phyloP scores from a whole-genome alignment of 2,888 invertebrate species.

The Ennomos quercinarius region DNA sequence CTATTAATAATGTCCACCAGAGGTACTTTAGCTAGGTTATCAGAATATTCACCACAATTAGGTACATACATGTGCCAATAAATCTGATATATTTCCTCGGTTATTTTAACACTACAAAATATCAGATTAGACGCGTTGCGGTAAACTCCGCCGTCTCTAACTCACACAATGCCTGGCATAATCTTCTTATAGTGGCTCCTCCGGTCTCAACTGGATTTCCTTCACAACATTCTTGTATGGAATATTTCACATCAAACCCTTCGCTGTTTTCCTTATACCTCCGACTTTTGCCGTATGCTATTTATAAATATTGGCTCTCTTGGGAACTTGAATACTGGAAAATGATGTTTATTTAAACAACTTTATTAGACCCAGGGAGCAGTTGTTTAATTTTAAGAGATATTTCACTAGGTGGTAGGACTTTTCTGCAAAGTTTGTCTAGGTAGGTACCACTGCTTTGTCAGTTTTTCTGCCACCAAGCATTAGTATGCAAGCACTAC shows the following conservation, averaged over 20 bases:
- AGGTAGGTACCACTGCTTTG: no score
- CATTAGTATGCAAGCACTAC: no score
- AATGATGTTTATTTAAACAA: no score
- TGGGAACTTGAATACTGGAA: not conserved
- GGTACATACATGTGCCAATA: no score
- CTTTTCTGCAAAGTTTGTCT: no score
- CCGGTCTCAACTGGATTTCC: slow-evolving; percentile 37
- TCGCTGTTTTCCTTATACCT: slow-evolving; percentile 21
- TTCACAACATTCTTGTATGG: slow-evolving; percentile 34
- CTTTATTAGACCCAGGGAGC: no score
- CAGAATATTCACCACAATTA: no score
- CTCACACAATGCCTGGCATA: slow-evolving; percentile 26
- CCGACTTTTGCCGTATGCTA: slow-evolving; percentile 11
- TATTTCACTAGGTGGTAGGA: no score
- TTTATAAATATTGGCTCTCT: slow-evolving; percentile 18
- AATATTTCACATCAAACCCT: slow-evolving; percentile 33
- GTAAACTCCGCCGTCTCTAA: slow-evolving; percentile 11
- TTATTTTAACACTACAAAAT: slow-evolving; percentile 2
- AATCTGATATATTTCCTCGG: not conserved
- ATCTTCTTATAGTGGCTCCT: slow-evolving; percentile 35
- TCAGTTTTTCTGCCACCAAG: no score
- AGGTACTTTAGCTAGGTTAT: no score
- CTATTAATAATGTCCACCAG: no score
- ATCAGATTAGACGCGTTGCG: slow-evolving; percentile 15
- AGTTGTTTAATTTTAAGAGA: no score